A percentile compares a stretch with the other conserved stretches of the same genome.
Conservation (phyloP, 2,888 invertebrate genomes). For the Meta bourneti region DNA sequence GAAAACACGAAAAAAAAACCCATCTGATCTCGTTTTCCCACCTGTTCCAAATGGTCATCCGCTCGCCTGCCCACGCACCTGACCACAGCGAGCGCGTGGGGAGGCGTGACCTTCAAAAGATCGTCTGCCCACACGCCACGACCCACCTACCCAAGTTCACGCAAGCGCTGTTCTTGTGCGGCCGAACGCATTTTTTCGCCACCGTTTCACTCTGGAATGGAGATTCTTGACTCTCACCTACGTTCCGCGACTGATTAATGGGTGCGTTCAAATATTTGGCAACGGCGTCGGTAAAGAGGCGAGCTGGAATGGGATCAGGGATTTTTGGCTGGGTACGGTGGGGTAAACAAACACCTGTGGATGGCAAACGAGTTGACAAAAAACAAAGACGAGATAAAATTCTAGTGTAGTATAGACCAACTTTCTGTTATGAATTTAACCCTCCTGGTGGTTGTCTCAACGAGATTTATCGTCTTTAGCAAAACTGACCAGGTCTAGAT, state of each 20-base stretch:
- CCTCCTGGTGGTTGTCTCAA: too few species aligned
- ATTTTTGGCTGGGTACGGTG: neutral
- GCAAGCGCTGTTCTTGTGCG: neutral
- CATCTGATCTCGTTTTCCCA: neutral
- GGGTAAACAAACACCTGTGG: too few species aligned
- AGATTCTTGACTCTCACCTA: neutral
- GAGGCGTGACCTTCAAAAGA: neutral
- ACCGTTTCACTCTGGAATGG: neutral
- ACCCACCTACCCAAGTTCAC: slow-evolving; percentile 12
- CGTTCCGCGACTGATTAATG: neutral
- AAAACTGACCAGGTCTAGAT: too few species aligned
- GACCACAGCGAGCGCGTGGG: neutral
- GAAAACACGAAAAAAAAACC: neutral
- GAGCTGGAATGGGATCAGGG: neutral
- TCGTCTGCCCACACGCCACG: neutral
- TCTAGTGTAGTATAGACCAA: too few species aligned
- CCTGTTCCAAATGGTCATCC: neutral
- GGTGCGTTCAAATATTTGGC: neutral
- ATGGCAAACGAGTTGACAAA: too few species aligned
- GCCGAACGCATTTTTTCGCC: neutral
- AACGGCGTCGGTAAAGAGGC: neutral
- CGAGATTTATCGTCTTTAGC: too few species aligned
- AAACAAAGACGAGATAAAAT: too few species aligned
- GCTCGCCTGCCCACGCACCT: neutral
- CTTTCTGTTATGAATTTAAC: too few species aligned